phyloP scores from a whole-genome alignment of 2,888 invertebrate species.

The Nebria brevicollis region DNA sequence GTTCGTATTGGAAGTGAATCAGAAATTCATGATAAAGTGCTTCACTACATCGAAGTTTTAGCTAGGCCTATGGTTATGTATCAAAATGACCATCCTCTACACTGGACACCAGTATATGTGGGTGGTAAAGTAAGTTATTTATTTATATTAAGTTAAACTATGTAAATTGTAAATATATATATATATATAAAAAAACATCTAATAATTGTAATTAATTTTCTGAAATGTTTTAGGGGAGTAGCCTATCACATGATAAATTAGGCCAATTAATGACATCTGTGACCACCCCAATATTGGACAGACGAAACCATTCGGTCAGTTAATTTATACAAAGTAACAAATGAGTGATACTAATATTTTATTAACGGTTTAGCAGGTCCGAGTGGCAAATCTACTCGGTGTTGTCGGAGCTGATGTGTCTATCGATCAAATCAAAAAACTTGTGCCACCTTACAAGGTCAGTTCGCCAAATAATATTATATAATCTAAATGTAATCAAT shows the following conservation, averaged over 20 bases:
- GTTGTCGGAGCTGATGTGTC: constrained; percentile 98
- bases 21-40: constrained; percentile 90
- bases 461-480: constrained; percentile 47
- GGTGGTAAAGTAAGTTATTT: constrained; percentile 76
- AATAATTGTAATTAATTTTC: constrained; percentile 33
- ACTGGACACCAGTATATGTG: constrained; percentile 94
- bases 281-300: constrained; percentile 94
- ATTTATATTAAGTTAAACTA: too few species aligned
- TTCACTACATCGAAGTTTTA: constrained; percentile 94
- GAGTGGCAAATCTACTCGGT: constrained; percentile 92
- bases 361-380: constrained; percentile 68
- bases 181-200: too few species aligned
- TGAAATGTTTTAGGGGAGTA: constrained; percentile 68
- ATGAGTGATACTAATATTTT: constrained; percentile 28
- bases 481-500: neutral
- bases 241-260: constrained; percentile 73
- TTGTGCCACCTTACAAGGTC: constrained; percentile 94
- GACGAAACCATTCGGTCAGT: constrained; percentile 84
- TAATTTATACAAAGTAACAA: constrained; percentile 17
- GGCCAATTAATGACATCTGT: constrained; percentile 93
- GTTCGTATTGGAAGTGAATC: constrained; percentile 88
- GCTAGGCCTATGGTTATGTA: constrained; percentile 96
- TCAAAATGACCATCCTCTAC: constrained; percentile 88
- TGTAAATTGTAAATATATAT: too few species aligned
- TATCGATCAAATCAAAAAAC: constrained; percentile 92